Evolutionary conservation across 2,888 invertebrate species (phyloP), one percentile per base, ranked within the genome.

Genomic region (Diplolepis rosae): DNA sequence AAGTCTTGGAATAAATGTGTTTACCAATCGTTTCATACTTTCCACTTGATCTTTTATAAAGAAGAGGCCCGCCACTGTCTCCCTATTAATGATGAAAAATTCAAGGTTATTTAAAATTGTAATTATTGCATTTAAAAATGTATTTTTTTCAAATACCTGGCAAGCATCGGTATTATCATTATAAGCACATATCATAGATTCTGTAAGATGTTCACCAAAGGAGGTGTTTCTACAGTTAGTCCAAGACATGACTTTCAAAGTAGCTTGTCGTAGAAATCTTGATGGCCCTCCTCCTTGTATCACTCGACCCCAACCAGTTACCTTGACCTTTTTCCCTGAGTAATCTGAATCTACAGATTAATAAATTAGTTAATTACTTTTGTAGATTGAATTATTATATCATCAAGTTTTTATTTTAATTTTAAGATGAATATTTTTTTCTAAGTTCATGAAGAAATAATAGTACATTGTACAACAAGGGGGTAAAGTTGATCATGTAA

Each of bases 51-150:
- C 91, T 89, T 83, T 91, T 90, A 3, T 90, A 90, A 30, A 92
- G 75, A 52, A 93, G 84, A 0, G 93, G 93, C 1, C 93, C 93
- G 18, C 93, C 93, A 80, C 93, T 93, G 81, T 93, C 93, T 15
- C 93, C 93, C 93, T 93, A 86, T 30, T 35, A 66, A 61, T 45
- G 27, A 68, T 35, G 2, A 69, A 22, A 54, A 70, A 18, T 22
- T 9, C 52, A 15, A 52, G 15, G 1, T 28, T 7, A 30, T 32
- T 24, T 2, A 32, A 9, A 61, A 5, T 7, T 30, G 13, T 50
- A n/a, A 54, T 28, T 50, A 32, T 50, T n/a, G 18, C 18, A 32
- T 56, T 28, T 27, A 27, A 18, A 24, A 32, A 35, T 50, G 28
- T 30, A 15, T 18, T 35, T 35, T 42, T 45, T 22, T 66, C 24